Percentiles rank a stretch among this genome's conserved stretches.
These are phyloP conservation scores for Phocoena phocoena DNA, from an alignment of 2,113 vertebrate genomes.

Conservation along the genomic window DNA sequence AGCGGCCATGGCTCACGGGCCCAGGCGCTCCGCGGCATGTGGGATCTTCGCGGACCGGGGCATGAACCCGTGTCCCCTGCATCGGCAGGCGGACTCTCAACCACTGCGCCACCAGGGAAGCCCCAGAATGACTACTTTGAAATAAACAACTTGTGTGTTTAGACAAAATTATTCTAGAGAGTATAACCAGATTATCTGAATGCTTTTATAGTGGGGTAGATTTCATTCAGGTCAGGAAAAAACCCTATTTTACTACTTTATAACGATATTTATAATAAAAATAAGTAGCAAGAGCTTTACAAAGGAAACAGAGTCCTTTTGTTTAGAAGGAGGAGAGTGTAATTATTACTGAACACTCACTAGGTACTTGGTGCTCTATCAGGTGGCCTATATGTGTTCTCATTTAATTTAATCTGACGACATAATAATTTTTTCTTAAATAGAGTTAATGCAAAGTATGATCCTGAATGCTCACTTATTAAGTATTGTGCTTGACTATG, in stretches of 20 bases:
- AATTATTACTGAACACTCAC: background rate
- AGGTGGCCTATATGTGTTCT: background rate
- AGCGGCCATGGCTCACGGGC: no score
- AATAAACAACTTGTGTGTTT: background rate
- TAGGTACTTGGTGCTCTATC: background rate
- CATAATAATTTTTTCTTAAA: background rate
- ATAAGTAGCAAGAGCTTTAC: background rate
- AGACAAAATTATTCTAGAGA: background rate
- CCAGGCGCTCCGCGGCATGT: no score
- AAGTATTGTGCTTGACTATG: background rate
- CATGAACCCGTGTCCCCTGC: no score
- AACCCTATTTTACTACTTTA: background rate
- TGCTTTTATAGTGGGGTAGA: background rate
- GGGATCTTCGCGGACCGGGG: no score
- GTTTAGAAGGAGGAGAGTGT: background rate
- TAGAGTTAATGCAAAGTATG: background rate
- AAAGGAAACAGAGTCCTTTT: background rate
- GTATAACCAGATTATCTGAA: background rate
- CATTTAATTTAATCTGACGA: background rate
- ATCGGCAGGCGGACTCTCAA: no score
- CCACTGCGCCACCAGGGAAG: no score
- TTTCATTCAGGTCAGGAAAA: background rate
- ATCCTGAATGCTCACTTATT: background rate
- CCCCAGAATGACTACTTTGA: background rate
- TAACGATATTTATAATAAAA: conserved; percentile 8